Evolutionary conservation across 2,113 vertebrate species (phyloP).

Genomic region (Spheniscus mendiculus): DNA sequence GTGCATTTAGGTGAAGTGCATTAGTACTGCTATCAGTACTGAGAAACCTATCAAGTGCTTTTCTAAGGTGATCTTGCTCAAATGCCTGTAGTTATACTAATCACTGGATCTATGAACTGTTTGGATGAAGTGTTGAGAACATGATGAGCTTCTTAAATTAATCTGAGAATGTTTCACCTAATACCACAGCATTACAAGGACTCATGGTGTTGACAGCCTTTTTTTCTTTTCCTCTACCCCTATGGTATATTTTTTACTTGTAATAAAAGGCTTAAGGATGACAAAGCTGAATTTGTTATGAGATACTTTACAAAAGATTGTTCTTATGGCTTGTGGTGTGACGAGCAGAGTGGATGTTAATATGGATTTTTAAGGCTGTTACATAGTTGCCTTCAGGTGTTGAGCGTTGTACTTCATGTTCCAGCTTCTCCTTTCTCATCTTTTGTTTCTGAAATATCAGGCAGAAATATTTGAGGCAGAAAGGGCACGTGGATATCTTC

Average conservation of each 20-base stretch:
- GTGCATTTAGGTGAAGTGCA: not conserved
- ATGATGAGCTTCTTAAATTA: not conserved
- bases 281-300: not conserved
- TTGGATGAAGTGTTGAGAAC: not conserved
- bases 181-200: not conserved
- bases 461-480: not conserved
- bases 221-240: not conserved
- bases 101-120: not conserved
- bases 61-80: not conserved
- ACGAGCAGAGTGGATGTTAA: not conserved
- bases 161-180: not conserved
- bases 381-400: not conserved
- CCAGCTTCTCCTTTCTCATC: not conserved
- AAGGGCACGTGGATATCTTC: accelerated
- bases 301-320: not conserved
- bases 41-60: not conserved
- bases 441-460: not conserved
- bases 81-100: not conserved
- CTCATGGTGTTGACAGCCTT: not conserved
- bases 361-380: not conserved
- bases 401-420: not conserved
- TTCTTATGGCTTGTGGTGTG: not conserved
- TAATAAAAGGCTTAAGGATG: not conserved
- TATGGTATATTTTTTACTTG: not conserved
- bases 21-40: not conserved